Evolutionary conservation across 2,888 invertebrate species (phyloP).

Genomic region (Nephrotoma guestfalica): DNA sequence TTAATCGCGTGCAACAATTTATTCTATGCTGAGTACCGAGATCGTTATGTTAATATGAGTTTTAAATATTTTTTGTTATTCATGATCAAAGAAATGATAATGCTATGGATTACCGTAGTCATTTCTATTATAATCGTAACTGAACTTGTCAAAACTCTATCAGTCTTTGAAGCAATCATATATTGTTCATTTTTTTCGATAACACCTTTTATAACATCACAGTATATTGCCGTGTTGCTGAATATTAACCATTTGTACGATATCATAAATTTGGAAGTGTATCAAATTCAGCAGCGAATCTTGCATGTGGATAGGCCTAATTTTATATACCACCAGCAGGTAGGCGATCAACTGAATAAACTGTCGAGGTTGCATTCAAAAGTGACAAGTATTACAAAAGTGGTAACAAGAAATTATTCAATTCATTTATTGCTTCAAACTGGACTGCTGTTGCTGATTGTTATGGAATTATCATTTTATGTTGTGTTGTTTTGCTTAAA

Average conservation of each 20-base stretch:
- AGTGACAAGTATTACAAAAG: not conserved
- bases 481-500: not conserved
- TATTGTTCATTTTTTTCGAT: not conserved
- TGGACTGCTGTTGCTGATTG: not conserved
- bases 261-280: not conserved
- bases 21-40: not conserved
- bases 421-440: not conserved
- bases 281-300: not conserved
- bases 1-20: not conserved
- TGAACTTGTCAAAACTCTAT: not conserved
- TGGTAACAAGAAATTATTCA: not conserved
- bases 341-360: not conserved
- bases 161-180: not conserved
- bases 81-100: not conserved
- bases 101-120: not conserved
- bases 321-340: not conserved
- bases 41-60: not conserved
- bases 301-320: not conserved
- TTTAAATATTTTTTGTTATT: not conserved
- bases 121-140: not conserved
- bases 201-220: not conserved
- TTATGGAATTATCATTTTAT: not conserved
- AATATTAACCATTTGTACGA: not conserved
- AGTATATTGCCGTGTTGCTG: not conserved
- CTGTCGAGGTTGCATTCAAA: not conserved